These are phyloP conservation scores for Chymomyza fuscimana DNA, from an alignment of 2,888 invertebrate species.

Conservation along the genomic window DNA sequence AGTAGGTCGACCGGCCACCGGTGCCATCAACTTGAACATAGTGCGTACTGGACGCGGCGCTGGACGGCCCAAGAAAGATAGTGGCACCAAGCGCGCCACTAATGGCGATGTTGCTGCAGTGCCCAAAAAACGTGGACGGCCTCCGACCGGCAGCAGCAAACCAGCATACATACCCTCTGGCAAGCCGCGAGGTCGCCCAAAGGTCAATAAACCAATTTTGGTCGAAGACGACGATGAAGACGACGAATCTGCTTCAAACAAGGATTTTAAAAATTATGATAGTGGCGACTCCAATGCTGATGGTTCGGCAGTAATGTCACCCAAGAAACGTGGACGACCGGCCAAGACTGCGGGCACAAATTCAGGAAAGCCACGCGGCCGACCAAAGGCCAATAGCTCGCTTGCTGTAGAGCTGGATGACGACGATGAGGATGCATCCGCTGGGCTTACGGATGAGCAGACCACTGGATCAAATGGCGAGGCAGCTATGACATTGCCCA, in stretches of 20 bases:
- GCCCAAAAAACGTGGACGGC: conserved; percentile 53
- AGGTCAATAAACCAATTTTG: conserved; percentile 18
- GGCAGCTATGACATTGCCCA: background rate
- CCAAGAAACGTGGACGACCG: conserved; percentile 63
- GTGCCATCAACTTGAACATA: conserved; percentile 69
- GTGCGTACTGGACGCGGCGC: conserved; percentile 65
- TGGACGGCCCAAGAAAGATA: conserved; percentile 67
- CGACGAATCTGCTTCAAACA: conserved; percentile 19
- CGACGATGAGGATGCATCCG: conserved; percentile 35
- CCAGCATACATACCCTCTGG: conserved; percentile 53
- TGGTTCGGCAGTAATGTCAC: conserved; percentile 16
- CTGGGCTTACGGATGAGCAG: conserved; percentile 17
- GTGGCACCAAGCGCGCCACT: background rate
- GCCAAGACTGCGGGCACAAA: background rate
- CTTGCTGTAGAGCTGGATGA: conserved; percentile 17
- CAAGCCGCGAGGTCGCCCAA: conserved; percentile 71
- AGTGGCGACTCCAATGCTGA: conserved; percentile 11
- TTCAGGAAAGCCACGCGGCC: conserved; percentile 39
- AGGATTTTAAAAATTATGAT: conserved; percentile 19
- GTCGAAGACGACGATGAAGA: conserved; percentile 20
- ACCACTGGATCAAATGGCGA: conserved; percentile 9
- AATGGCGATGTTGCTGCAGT: conserved; percentile 9
- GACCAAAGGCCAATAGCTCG: conserved; percentile 32
- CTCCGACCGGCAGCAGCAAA: conserved; percentile 30
- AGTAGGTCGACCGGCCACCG: conserved; percentile 68